Evolutionary conservation across 2,888 invertebrate genomes (phyloP).

Genomic region (Polyommatus icarus): DNA sequence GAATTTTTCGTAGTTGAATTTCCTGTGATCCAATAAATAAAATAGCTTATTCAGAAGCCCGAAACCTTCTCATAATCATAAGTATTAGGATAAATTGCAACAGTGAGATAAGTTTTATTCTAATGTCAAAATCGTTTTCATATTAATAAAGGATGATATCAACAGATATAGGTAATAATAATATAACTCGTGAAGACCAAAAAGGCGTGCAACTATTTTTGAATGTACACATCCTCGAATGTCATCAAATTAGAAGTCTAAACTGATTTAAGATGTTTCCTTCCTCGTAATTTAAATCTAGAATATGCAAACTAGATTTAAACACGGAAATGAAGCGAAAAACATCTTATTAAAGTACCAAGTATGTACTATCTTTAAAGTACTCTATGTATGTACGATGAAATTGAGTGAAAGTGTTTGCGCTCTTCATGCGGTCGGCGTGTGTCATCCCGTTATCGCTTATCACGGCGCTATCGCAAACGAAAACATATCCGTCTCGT

Average conservation of each 20-base stretch:
- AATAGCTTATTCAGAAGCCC: too few species aligned
- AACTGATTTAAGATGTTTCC: background rate
- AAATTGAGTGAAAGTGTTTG: background rate
- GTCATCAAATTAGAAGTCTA: background rate
- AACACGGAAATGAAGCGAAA: background rate
- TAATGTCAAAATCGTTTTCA: too few species aligned
- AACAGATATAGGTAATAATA: too few species aligned
- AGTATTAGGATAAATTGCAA: too few species aligned
- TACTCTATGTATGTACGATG: background rate
- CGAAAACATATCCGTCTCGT: slow-evolving; percentile 26
- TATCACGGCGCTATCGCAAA: slow-evolving; percentile 26
- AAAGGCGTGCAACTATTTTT: background rate
- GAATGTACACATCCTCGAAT: background rate
- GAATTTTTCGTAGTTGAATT: too few species aligned
- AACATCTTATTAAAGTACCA: too few species aligned
- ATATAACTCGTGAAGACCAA: too few species aligned
- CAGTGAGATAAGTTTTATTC: too few species aligned
- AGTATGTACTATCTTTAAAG: background rate
- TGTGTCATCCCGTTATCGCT: slow-evolving; percentile 5
- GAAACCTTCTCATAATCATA: too few species aligned
- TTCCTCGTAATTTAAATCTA: background rate
- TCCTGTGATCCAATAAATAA: too few species aligned
- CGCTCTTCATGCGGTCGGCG: background rate
- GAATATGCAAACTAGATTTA: background rate
- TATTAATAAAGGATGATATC: too few species aligned